Percentiles rank a stretch among this genome's conserved stretches.
phyloP scores from a whole-genome alignment of 2,797 vertebrate species.

The Enteromius fasciolatus region DNA sequence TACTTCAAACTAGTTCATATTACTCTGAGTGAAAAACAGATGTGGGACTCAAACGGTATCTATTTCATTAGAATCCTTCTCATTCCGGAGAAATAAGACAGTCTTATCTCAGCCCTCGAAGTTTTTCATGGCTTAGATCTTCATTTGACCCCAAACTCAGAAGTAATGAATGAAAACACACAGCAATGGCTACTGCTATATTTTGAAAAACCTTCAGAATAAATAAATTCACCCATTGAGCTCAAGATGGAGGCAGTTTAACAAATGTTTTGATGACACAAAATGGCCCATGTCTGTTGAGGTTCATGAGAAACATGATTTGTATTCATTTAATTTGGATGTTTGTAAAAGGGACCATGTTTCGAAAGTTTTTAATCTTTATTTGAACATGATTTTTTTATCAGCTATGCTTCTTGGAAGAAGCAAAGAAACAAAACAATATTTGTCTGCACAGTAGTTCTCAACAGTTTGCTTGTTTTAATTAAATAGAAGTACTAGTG shows the following conservation, averaged over 20 bases:
- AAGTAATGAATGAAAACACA: conserved; percentile 54
- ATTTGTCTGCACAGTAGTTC: conserved; percentile 1
- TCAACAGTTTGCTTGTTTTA: not conserved
- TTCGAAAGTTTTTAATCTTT: not conserved
- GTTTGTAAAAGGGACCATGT: not conserved
- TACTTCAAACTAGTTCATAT: conserved; percentile 5
- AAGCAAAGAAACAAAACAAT: not conserved
- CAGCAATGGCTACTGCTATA: conserved; percentile 23
- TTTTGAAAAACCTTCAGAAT: conserved; percentile 24
- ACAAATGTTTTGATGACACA: conserved; percentile 35
- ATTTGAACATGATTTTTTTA: not conserved
- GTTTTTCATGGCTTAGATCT: conserved; percentile 45
- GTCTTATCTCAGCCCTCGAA: conserved; percentile 39
- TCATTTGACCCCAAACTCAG: conserved; percentile 31
- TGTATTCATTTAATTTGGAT: conserved; percentile 8
- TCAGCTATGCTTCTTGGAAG: not conserved
- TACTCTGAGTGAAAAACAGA: conserved; percentile 36
- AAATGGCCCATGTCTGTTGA: not conserved
- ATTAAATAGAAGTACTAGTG: not conserved
- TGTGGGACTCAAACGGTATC: conserved; percentile 26
- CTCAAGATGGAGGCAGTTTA: conserved; percentile 5
- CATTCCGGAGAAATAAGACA: conserved; percentile 7
- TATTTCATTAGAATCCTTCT: conserved; percentile 41
- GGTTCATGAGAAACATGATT: conserved; percentile 6
- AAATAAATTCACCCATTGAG: conserved; percentile 17